Conservation (phyloP, 2,113 vertebrate species). For the Mus musculus region GRCm39 chr7:70812501-70813000, state of each 20-base stretch:
- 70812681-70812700: constrained; percentile 88
- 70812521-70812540: too few relatives aligned
- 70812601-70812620: constrained; percentile 49
- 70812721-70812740: constrained; percentile 82
- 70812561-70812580: constrained; percentile 57
- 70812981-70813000: constrained; percentile 66
- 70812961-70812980: not conserved
- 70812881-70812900: constrained; percentile 17
- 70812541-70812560: not conserved
- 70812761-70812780: constrained; percentile 79
- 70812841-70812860: not conserved
- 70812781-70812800: constrained; percentile 83
- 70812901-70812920: not conserved
- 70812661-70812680: constrained; percentile 85
- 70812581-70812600: constrained; percentile 23
- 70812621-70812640: constrained; percentile 69
- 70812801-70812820: constrained; percentile 74
- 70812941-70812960: not conserved
- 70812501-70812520: not conserved
- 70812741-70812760: constrained; percentile 84
- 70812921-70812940: constrained; percentile 2
- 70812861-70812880: not conserved
- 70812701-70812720: constrained; percentile 84
- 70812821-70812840: not conserved
- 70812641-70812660: constrained; percentile 81